Conservation (phyloP, 2,113 vertebrate species). For the Columba janthina region DNA sequence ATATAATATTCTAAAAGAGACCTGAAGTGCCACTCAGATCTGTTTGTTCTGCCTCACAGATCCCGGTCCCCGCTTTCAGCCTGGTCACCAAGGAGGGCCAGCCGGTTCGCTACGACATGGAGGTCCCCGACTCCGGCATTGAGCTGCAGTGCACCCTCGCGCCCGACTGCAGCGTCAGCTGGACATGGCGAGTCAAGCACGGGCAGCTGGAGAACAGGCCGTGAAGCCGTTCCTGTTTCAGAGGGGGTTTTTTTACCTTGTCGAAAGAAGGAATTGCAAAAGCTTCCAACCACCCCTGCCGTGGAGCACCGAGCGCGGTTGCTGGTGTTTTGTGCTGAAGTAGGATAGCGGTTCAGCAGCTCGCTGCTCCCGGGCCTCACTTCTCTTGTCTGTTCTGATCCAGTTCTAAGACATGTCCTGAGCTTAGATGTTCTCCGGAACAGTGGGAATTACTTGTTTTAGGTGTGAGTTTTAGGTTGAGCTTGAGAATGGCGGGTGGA, state of each 20-base stretch:
- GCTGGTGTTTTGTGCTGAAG: constrained; percentile 5
- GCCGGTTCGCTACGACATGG: constrained; percentile 82
- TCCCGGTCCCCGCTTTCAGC: constrained; percentile 88
- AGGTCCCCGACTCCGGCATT: constrained; percentile 86
- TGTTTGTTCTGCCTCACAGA: constrained; percentile 72
- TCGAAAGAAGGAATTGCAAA: constrained; percentile 9
- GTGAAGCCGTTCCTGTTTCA: background rate
- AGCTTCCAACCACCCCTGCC: constrained; percentile 33
- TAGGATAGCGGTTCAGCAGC: background rate
- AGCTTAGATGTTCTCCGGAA: constrained; percentile 9
- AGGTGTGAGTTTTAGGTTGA: constrained; percentile 12
- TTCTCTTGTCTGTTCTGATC: background rate
- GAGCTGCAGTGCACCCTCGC: constrained; percentile 87
- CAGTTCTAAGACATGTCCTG: constrained; percentile 4
- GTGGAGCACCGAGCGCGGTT: background rate
- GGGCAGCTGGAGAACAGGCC: constrained; percentile 83
- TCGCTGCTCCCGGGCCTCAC: background rate
- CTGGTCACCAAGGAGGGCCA: constrained; percentile 85
- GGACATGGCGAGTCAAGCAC: constrained; percentile 90
- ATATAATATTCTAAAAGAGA: background rate
- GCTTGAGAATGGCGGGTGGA: constrained; percentile 19
- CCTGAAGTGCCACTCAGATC: background rate
- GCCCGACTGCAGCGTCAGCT: constrained; percentile 83
- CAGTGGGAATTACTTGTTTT: background rate
- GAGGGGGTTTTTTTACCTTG: constrained; percentile 16